Evolutionary conservation across 2,888 invertebrate genomes (phyloP).

Genomic region (Sicus ferrugineus): DNA sequence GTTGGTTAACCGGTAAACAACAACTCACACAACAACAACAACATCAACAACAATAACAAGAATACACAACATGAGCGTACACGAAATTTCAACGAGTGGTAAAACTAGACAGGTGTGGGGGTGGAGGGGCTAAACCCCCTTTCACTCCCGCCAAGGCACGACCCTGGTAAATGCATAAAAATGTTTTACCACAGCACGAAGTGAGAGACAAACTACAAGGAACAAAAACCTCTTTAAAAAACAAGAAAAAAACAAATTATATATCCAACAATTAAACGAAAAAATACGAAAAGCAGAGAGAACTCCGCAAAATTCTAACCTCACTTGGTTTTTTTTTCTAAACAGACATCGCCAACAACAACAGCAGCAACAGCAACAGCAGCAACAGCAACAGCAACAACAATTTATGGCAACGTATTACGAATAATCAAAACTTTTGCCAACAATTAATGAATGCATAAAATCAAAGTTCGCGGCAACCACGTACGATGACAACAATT

Average conservation of each 20-base stretch:
- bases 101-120: too few relatives aligned
- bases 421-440: neutral
- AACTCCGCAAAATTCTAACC: too few relatives aligned
- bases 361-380: constrained; percentile 18
- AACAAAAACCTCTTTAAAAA: constrained; percentile 8
- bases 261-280: neutral
- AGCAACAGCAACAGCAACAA: neutral
- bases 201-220: too few relatives aligned
- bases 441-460: constrained; percentile 4
- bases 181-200: too few relatives aligned
- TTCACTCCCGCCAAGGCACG: too few relatives aligned
- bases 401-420: neutral
- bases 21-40: neutral
- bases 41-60: neutral
- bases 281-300: neutral
- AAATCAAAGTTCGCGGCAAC: constrained; percentile 1
- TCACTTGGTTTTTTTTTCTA: too few relatives aligned
- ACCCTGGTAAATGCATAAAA: too few relatives aligned
- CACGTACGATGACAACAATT: constrained; percentile 2
- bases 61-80: too few relatives aligned
- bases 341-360: constrained; percentile 1
- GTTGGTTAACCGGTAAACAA: constrained; percentile 14
- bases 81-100: too few relatives aligned
- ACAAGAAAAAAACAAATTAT: constrained; percentile 20
- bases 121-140: too few relatives aligned